Evolutionary conservation across 2,113 vertebrate genomes (phyloP).

Genomic region (Xenopus laevis): DNA sequence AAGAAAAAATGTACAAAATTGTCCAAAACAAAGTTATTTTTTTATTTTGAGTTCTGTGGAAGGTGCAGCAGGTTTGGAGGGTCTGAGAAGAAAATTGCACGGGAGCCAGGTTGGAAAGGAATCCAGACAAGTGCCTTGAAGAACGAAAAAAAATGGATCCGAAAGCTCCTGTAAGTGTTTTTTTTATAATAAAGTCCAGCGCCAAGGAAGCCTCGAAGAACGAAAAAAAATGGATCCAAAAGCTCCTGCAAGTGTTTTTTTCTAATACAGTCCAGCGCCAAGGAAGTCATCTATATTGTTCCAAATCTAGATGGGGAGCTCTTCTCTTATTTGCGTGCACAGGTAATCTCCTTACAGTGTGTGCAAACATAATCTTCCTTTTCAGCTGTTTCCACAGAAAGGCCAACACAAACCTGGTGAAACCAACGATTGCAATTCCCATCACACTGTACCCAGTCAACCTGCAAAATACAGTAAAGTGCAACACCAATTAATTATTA

Average conservation of each 20-base stretch:
- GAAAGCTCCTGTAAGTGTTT: slow-evolving; percentile 14
- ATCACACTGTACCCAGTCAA: slow-evolving; percentile 96
- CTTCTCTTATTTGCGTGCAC: slow-evolving; percentile 65
- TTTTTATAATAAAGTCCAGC: not conserved
- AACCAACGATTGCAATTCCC: slow-evolving; percentile 98
- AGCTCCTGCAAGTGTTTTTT: slow-evolving; percentile 13
- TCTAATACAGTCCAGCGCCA: not conserved
- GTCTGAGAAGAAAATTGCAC: not conserved
- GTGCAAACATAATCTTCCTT: slow-evolving; percentile 94
- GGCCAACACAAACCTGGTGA: slow-evolving; percentile 92
- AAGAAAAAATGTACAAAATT: slow-evolving; percentile 11
- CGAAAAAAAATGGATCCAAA: slow-evolving; percentile 18
- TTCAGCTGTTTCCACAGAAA: slow-evolving; percentile 88
- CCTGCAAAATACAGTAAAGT: slow-evolving; percentile 64
- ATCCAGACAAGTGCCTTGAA: slow-evolving; percentile 62
- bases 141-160: slow-evolving; percentile 16
- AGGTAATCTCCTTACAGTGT: slow-evolving; percentile 75
- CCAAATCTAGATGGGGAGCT: slow-evolving; percentile 47
- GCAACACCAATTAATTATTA: too few species aligned
- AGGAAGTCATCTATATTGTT: slow-evolving; percentile 51
- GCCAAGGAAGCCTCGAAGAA: slow-evolving; percentile 50
- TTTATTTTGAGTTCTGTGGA: slow-evolving; percentile 3
- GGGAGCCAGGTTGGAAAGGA: slow-evolving; percentile 60
- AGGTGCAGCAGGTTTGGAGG: slow-evolving; percentile 3
- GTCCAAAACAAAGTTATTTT: slow-evolving; percentile 13